Evolutionary conservation across 1,140 invertebrate genomes (phyloP), one percentile per base, ranked within the genome.

Genomic region (Mizuhopecten yessoensis): DNA sequence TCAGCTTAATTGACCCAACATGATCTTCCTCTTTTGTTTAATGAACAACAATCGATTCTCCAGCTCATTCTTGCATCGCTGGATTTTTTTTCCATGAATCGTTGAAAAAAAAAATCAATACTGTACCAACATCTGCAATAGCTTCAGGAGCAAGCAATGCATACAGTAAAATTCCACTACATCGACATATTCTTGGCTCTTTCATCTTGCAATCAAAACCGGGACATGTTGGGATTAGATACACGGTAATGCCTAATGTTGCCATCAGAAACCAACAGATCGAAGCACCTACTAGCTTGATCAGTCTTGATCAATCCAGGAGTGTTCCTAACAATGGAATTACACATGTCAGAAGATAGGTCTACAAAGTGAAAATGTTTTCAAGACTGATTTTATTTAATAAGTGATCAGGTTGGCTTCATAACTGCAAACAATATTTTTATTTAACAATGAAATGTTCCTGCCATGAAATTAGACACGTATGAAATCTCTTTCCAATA

Each of bases 1-100:
- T 75, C 57, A 75, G 57, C 57, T 75, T 75, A 75, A 75, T 75
- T 75, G 57, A 75, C 57, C 57, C 57, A 75, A 75, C 57, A 75
- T 75, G n/a, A 9, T 75, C 57, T 75, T 75, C 57, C 57, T 75
- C 57, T 75, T 75, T 75, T 75, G 57, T 75, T 75, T 75, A 75
- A 75, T 75, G 57, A 75, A 75, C 57, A 75, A 29, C 57, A 7
- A 75, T 75, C 57, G 57, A 75, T 75, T 75, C 57, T 75, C 57
- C n/a, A 11, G n/a, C 57, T 75, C n/a, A 29, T 75, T 3, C 57
- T 75, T 75, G 57, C 23, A 75, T 75, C 57, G 1, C n/a, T 75
- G 57, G 57, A 75, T 29, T 75, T 75, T 29, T 75, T 75, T 75
- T 75, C 45, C 5, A 13, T 45, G 42, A 45, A 45, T 45, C 57